These are phyloP conservation scores for Platycheirus albimanus DNA, from an alignment of 2,888 invertebrate genomes.

Conservation along the genomic window DNA sequence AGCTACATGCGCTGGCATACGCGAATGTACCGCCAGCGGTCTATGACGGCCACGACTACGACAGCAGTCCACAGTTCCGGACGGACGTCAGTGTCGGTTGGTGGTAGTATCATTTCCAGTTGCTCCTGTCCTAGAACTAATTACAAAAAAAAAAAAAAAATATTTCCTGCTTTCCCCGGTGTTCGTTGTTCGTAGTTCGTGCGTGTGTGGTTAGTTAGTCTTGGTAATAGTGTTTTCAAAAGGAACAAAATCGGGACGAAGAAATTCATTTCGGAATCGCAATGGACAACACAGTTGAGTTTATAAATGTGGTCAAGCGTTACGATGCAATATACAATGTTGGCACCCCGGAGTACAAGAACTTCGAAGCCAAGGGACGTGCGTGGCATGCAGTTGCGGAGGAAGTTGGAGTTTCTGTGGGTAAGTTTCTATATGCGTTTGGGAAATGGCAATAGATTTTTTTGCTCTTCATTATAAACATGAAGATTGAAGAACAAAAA, in stretches of 20 bases:
- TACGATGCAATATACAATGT: slow-evolving; percentile 82
- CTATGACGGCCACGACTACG: slow-evolving; percentile 53
- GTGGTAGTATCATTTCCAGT: slow-evolving; percentile 43
- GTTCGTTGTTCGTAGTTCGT: too few relatives aligned
- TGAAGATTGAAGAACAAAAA: slow-evolving; percentile 7
- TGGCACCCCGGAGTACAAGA: slow-evolving; percentile 82
- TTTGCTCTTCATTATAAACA: neutral
- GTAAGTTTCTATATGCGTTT: slow-evolving; percentile 76
- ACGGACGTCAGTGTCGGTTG: slow-evolving; percentile 46
- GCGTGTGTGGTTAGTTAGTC: neutral
- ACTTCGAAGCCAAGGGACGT: slow-evolving; percentile 81
- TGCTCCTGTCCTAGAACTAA: slow-evolving; percentile 22
- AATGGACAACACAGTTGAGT: slow-evolving; percentile 81
- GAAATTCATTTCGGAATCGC: slow-evolving; percentile 17
- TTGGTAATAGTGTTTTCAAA: slow-evolving; percentile 1
- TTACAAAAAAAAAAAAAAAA: slow-evolving; percentile 16
- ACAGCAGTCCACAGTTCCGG: slow-evolving; percentile 42
- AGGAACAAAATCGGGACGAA: neutral
- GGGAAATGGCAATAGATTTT: too few relatives aligned
- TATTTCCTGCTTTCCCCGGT: slow-evolving; percentile 5
- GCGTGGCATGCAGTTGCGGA: slow-evolving; percentile 81
- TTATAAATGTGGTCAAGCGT: slow-evolving; percentile 82
- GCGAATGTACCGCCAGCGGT: slow-evolving; percentile 72
- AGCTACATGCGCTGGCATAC: slow-evolving; percentile 61
- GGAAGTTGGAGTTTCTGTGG: slow-evolving; percentile 81